phyloP scores from a whole-genome alignment of 2,797 vertebrate genomes.

The Oreochromis grahami region DNA sequence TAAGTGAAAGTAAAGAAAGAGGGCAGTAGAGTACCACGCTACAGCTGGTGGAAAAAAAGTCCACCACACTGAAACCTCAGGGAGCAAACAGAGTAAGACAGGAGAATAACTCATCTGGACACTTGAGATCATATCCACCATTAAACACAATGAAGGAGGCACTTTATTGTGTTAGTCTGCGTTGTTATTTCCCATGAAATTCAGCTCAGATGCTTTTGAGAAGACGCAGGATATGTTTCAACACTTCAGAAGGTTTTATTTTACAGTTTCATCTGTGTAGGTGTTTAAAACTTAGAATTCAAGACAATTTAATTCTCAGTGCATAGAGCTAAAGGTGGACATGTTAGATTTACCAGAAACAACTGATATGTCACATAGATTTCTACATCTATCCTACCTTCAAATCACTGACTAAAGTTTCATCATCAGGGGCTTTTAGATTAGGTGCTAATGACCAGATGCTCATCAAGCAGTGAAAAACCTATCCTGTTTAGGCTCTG shows the following conservation, averaged over 20 bases:
- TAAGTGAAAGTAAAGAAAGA: constrained; percentile 16
- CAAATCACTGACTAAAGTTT: background rate
- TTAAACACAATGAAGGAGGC: background rate
- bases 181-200: background rate
- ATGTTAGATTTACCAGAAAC: background rate
- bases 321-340: background rate
- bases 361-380: background rate
- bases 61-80: background rate
- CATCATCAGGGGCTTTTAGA: background rate
- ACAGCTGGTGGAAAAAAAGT: background rate
- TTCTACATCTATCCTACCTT: background rate
- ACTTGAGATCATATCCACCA: constrained; percentile 11
- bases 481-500: background rate
- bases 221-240: background rate
- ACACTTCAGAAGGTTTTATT: background rate
- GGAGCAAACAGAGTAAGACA: background rate
- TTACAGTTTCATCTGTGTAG: background rate
- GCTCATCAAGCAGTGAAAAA: background rate
- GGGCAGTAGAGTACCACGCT: constrained; percentile 49
- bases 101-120: constrained; percentile 3
- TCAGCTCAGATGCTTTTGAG: background rate
- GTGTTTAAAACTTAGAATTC: background rate
- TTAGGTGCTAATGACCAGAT: background rate
- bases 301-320: background rate
- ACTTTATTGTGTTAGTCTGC: background rate